These are phyloP conservation scores for Tonatia bakeri DNA, from an alignment of 2,113 vertebrate genomes.

Conservation along the genomic window DNA sequence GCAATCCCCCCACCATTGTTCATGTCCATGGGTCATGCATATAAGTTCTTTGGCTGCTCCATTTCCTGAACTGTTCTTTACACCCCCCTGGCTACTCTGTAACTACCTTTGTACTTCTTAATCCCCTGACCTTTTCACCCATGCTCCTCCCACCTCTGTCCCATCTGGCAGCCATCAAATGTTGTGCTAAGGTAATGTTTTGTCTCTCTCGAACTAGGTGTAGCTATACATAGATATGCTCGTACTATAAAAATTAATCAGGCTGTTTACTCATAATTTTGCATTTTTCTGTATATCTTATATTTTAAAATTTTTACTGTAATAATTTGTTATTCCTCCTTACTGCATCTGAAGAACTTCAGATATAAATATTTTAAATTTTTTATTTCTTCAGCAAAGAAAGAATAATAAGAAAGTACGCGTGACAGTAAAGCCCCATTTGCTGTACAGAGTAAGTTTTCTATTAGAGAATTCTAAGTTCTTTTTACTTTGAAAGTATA, in stretches of 20 bases:
- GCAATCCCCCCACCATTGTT: no score
- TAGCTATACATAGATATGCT: not conserved
- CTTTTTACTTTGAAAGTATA: not conserved
- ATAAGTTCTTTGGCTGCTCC: no score
- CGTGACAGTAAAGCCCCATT: slow-evolving; percentile 96
- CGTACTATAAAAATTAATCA: not conserved
- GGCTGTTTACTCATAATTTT: not conserved
- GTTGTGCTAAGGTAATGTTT: not conserved
- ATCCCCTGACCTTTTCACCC: no score
- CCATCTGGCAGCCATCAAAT: no score
- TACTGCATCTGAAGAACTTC: not conserved
- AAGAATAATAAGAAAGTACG: slow-evolving; percentile 95
- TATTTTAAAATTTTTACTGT: not conserved
- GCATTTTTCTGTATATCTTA: not conserved
- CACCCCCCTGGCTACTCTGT: no score
- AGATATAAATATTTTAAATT: not conserved
- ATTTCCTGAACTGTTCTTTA: no score
- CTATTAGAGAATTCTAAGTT: not conserved
- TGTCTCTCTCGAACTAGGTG: not conserved
- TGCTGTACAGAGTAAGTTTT: slow-evolving; percentile 92
- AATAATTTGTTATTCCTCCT: slow-evolving; percentile 1
- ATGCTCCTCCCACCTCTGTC: no score
- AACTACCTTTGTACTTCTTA: no score
- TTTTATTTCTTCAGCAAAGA: slow-evolving; percentile 83
- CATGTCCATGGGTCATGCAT: no score